Conservation (phyloP, 2,113 vertebrate species). For the Lepisosteus osseus region DNA sequence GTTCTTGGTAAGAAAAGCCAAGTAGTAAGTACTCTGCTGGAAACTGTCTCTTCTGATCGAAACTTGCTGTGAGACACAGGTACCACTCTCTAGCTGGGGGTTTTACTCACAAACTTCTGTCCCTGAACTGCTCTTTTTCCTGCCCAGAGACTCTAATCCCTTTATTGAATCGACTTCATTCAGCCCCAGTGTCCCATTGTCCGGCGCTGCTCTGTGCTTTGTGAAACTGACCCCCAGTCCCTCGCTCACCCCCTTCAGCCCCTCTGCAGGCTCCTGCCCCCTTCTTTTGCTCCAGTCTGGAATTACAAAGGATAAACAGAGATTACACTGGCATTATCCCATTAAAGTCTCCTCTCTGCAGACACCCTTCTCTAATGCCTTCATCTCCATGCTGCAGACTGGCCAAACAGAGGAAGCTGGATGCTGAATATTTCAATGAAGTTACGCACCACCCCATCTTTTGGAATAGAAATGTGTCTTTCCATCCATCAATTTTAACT, state of each 20-base stretch:
- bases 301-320: conserved; percentile 65
- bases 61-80: too few species aligned
- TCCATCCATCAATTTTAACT: too few species aligned
- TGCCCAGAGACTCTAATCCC: conserved; percentile 64
- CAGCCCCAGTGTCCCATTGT: conserved; percentile 35
- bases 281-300: conserved; percentile 52
- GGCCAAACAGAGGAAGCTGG: conserved; percentile 19
- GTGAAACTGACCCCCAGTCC: conserved; percentile 50
- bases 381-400: conserved; percentile 35
- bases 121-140: conserved; percentile 41
- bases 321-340: conserved; percentile 76
- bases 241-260: conserved; percentile 56
- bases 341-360: conserved; percentile 59
- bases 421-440: neutral
- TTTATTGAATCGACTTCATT: conserved; percentile 72
- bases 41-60: too few species aligned
- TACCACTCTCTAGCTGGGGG: conserved; percentile 43
- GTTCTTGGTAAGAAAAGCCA: too few species aligned
- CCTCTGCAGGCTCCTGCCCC: conserved; percentile 42
- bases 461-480: too few species aligned
- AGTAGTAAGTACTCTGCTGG: too few species aligned
- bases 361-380: conserved; percentile 48
- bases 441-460: too few species aligned
- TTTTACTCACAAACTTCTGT: conserved; percentile 39
- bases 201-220: conserved; percentile 49